phyloP scores from a whole-genome alignment of 2,888 invertebrate species.

The Exocentrus adspersus region DNA sequence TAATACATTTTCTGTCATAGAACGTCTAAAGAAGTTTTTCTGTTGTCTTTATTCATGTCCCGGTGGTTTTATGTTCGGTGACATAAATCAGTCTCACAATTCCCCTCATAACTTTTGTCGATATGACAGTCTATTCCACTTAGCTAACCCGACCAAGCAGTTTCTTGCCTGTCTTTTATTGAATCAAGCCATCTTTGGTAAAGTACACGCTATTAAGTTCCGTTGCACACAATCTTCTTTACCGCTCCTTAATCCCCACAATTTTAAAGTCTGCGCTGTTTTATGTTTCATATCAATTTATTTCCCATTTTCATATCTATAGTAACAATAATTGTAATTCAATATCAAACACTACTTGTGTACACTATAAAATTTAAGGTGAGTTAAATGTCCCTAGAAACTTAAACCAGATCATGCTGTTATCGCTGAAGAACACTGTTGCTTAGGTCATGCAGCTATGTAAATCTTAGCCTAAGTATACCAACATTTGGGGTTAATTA shows the following conservation, averaged over 20 bases:
- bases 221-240: neutral
- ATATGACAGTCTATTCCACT: conserved; percentile 1
- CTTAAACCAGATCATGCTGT: conserved; percentile 44
- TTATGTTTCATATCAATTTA: no score
- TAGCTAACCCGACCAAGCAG: neutral
- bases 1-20: neutral
- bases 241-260: neutral
- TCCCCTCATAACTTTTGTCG: neutral
- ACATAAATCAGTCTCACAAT: neutral
- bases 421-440: conserved; percentile 49
- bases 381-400: no score
- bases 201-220: neutral
- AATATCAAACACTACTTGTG: no score
- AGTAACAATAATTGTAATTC: no score
- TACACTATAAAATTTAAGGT: no score
- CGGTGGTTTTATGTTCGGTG: neutral
- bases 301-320: neutral
- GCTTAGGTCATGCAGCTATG: conserved; percentile 47
- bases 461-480: conserved; percentile 44
- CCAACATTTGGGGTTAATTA: conserved; percentile 39
- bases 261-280: no score
- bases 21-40: neutral
- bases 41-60: neutral
- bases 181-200: neutral
- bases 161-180: neutral